Conservation (phyloP, 1,140 invertebrate species). For the Drosophila willistoni region DNA sequence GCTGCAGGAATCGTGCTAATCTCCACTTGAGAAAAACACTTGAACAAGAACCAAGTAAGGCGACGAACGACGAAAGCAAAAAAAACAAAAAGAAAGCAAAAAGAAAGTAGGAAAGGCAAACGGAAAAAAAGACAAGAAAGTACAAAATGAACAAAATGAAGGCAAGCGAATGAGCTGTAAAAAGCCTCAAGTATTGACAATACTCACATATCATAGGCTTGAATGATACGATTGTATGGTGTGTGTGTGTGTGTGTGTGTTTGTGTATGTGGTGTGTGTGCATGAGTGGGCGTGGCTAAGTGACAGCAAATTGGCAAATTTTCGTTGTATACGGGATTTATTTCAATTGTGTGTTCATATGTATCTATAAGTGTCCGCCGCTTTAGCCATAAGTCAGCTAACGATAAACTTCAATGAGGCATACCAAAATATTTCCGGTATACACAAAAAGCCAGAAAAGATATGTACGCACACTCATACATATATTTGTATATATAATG, state of each 20-base stretch:
- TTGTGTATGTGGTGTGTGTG: slow-evolving; percentile 58
- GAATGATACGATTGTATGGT: slow-evolving; percentile 51
- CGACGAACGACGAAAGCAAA: slow-evolving; percentile 52
- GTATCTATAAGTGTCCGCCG: slow-evolving; percentile 61
- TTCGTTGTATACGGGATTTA: slow-evolving; percentile 67
- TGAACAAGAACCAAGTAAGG: slow-evolving; percentile 58
- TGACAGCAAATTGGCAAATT: slow-evolving; percentile 79
- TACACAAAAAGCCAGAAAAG: slow-evolving; percentile 20
- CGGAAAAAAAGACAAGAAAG: background rate
- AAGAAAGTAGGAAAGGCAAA: background rate
- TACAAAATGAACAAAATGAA: slow-evolving; percentile 9
- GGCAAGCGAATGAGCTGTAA: slow-evolving; percentile 68
- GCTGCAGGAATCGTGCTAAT: slow-evolving; percentile 71
- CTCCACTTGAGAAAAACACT: slow-evolving; percentile 72
- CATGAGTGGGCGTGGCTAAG: slow-evolving; percentile 58
- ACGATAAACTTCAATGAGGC: slow-evolving; percentile 75
- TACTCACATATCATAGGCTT: slow-evolving; percentile 43
- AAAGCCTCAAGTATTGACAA: slow-evolving; percentile 80
- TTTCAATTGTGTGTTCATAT: slow-evolving; percentile 62
- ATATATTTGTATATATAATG: background rate
- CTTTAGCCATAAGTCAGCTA: slow-evolving; percentile 62
- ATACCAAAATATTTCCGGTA: slow-evolving; percentile 75
- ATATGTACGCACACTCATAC: background rate
- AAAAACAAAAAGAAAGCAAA: background rate
- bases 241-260: slow-evolving; percentile 46